Conservation (phyloP, 2,888 invertebrate species). For the Acleris emargana region DNA sequence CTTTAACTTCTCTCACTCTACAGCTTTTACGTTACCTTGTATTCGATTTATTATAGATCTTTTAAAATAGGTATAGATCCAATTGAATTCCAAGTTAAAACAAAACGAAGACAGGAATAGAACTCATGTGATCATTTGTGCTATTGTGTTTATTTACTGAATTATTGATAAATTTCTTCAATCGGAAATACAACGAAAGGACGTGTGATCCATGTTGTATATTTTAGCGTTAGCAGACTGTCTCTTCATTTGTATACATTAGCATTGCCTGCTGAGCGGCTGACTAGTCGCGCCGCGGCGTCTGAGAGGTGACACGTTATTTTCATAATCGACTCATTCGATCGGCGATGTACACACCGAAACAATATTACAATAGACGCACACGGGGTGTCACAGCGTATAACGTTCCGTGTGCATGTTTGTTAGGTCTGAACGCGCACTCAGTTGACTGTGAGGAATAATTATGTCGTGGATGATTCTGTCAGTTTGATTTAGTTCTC, state of each 20-base stretch:
- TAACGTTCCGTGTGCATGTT: conserved; percentile 27
- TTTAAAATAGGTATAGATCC: too few species aligned
- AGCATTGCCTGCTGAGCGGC: conserved; percentile 45
- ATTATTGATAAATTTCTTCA: too few species aligned
- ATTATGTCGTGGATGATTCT: conserved; percentile 18
- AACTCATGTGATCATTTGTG: too few species aligned
- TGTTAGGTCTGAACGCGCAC: conserved; percentile 15
- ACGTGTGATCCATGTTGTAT: background rate
- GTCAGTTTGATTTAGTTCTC: background rate
- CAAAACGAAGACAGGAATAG: too few species aligned
- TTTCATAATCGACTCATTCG: conserved; percentile 67
- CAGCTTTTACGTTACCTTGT: too few species aligned
- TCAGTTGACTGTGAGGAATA: conserved; percentile 30
- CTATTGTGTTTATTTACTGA: too few species aligned
- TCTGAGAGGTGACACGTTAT: conserved; percentile 58
- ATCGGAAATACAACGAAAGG: too few species aligned
- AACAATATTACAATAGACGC: conserved; percentile 38
- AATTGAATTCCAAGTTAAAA: too few species aligned
- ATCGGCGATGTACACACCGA: conserved; percentile 39
- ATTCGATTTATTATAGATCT: too few species aligned
- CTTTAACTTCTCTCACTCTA: too few species aligned
- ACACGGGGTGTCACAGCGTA: conserved; percentile 21
- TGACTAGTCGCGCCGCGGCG: conserved; percentile 43
- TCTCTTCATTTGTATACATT: conserved; percentile 66
- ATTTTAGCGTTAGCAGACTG: conserved; percentile 40